A percentile compares a stretch with the other conserved stretches of the same genome.
phyloP scores from a whole-genome alignment of 2,113 vertebrate species.

The Stercorarius parasiticus region DNA sequence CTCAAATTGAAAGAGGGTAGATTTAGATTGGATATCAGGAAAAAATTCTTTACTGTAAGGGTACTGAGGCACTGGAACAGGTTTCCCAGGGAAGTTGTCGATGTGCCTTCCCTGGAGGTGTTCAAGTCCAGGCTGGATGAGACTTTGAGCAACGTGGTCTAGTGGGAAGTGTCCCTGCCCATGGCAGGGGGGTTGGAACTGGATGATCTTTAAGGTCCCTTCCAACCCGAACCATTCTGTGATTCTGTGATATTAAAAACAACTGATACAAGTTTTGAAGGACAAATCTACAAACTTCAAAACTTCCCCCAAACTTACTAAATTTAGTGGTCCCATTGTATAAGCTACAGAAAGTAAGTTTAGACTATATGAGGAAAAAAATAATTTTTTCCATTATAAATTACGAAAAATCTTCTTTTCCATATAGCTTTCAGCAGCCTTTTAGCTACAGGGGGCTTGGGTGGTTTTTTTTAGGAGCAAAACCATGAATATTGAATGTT shows the following conservation, averaged over 20 bases:
- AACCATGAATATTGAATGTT: neutral
- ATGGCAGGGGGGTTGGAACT: too few relatives aligned
- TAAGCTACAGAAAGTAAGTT: neutral
- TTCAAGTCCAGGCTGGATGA: too few relatives aligned
- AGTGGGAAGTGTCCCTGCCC: too few relatives aligned
- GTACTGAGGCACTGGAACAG: too few relatives aligned
- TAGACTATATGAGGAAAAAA: neutral
- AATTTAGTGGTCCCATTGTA: neutral
- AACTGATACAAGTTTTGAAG: neutral
- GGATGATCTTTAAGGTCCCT: too few relatives aligned
- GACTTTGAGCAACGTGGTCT: too few relatives aligned
- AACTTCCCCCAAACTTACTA: neutral
- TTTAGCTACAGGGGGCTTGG: neutral
- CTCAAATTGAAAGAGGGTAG: too few relatives aligned
- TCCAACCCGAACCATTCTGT: too few relatives aligned
- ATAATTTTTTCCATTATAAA: neutral
- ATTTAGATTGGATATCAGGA: too few relatives aligned
- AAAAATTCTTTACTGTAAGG: too few relatives aligned
- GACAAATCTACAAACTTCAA: neutral
- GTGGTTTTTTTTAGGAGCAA: neutral
- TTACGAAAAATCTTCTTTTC: neutral
- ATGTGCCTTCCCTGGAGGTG: too few relatives aligned
- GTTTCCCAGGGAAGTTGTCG: too few relatives aligned
- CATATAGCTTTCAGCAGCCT: neutral
- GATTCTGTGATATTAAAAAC: neutral